Evolutionary conservation across 2,888 invertebrate species (phyloP).

Genomic region (Pseudolycoriella hygida): DNA sequence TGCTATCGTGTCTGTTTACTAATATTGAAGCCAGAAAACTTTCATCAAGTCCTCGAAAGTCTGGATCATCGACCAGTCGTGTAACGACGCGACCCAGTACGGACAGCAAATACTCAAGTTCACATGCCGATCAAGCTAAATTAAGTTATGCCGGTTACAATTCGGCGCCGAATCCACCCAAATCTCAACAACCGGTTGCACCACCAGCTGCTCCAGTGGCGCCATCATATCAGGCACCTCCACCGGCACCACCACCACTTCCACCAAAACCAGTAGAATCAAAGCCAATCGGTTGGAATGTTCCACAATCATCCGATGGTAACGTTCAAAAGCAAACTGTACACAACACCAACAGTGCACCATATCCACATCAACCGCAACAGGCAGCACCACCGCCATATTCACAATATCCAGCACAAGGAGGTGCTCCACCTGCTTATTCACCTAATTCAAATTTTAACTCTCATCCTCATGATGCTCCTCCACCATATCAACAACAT

Average conservation of each 20-base stretch:
- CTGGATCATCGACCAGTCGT: background rate
- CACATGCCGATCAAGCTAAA: slow-evolving; percentile 23
- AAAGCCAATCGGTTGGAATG: slow-evolving; percentile 26
- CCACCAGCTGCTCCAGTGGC: slow-evolving; percentile 10
- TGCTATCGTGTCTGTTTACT: background rate
- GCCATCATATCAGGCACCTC: slow-evolving; percentile 8
- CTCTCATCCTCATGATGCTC: slow-evolving; percentile 22
- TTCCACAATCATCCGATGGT: slow-evolving; percentile 13
- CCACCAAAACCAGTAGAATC: too few species aligned
- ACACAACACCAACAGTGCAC: slow-evolving; percentile 9
- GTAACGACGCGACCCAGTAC: background rate
- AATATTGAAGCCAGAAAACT: background rate
- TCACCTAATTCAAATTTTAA: slow-evolving; percentile 13
- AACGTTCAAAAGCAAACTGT: background rate
- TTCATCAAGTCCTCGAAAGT: background rate
- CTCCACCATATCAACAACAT: slow-evolving; percentile 21
- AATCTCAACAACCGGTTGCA: background rate
- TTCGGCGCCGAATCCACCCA: slow-evolving; percentile 24
- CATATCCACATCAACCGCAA: slow-evolving; percentile 8
- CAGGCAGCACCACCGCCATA: slow-evolving; percentile 10
- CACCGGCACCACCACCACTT: background rate
- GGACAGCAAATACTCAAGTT: slow-evolving; percentile 14
- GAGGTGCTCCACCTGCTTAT: background rate
- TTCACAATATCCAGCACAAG: background rate
- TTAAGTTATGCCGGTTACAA: slow-evolving; percentile 25